Conservation (phyloP, 2,888 invertebrate species). For the Coenonympha arcania region DNA sequence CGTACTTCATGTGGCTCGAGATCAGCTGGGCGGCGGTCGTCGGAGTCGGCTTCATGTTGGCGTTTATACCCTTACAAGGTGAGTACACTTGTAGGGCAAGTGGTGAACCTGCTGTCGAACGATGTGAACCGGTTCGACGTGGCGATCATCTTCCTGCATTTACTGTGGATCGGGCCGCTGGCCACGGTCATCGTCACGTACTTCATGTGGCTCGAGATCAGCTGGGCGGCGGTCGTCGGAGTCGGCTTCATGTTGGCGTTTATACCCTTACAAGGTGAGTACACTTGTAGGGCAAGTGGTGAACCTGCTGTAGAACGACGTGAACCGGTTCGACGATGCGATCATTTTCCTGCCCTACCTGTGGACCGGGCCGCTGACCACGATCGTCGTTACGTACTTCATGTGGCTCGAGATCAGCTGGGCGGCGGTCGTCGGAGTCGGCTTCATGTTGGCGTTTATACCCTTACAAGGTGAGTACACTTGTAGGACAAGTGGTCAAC, state of each 20-base stretch:
- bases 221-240: conserved; percentile 79
- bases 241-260: conserved; percentile 80
- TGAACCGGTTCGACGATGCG: no score
- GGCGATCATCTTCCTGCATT: conserved; percentile 90
- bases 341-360: no score
- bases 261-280: conserved; percentile 81
- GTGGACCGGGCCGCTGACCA: no score
- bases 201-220: conserved; percentile 82
- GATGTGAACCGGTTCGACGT: conserved; percentile 95
- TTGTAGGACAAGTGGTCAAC: conserved; percentile 86
- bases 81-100: conserved; percentile 49
- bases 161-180: conserved; percentile 91
- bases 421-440: no score
- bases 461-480: no score
- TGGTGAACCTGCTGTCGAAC: conserved; percentile 94
- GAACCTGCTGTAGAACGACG: no score
- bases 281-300: no score
- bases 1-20: conserved; percentile 83
- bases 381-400: no score
- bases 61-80: conserved; percentile 83
- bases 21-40: conserved; percentile 80
- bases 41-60: conserved; percentile 80
- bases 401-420: no score
- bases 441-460: no score
- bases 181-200: conserved; percentile 86